Percentiles rank a stretch among this genome's conserved stretches.
Evolutionary conservation across 2,113 vertebrate genomes (phyloP).

Genomic region (Ramphastos sulfuratus): DNA sequence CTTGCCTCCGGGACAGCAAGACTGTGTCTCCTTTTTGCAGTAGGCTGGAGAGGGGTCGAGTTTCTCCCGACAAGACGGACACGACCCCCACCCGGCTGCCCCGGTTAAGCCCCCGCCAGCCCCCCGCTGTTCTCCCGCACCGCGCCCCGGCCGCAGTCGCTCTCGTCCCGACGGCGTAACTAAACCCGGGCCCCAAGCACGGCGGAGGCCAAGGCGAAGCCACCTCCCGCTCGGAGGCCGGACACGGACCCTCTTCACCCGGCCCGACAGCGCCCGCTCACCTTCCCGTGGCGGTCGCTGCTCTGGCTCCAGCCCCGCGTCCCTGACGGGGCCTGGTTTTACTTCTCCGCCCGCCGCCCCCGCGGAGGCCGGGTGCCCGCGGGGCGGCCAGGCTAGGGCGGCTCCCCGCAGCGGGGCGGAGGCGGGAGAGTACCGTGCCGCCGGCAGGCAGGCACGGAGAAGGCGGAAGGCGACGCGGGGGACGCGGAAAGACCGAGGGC

Average conservation of each 20-base stretch:
- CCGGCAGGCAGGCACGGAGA: neutral
- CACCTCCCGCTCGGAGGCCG: neutral
- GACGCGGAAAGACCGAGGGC: neutral
- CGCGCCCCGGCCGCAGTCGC: neutral
- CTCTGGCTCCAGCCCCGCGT: neutral
- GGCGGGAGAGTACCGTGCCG: neutral
- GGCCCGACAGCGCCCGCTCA: neutral
- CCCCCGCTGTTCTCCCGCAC: neutral
- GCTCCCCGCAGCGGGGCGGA: neutral
- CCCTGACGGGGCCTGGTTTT: neutral
- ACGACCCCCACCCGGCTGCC: neutral
- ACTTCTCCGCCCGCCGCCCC: neutral
- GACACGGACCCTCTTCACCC: neutral
- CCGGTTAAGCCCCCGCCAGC: no score
- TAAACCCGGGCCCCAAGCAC: neutral
- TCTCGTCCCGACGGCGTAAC: rapidly evolving
- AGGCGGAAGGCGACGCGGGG: no score
- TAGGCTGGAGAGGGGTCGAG: rapidly evolving
- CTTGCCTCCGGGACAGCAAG: rapidly evolving
- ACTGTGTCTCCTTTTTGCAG: rapidly evolving
- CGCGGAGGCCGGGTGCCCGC: neutral
- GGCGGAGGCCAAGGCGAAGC: neutral
- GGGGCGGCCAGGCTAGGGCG: neutral
- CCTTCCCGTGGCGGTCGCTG: neutral
- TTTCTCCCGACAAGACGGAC: rapidly evolving